Evolutionary conservation across 2,888 invertebrate genomes (phyloP).

Genomic region (Cordilura impudica): DNA sequence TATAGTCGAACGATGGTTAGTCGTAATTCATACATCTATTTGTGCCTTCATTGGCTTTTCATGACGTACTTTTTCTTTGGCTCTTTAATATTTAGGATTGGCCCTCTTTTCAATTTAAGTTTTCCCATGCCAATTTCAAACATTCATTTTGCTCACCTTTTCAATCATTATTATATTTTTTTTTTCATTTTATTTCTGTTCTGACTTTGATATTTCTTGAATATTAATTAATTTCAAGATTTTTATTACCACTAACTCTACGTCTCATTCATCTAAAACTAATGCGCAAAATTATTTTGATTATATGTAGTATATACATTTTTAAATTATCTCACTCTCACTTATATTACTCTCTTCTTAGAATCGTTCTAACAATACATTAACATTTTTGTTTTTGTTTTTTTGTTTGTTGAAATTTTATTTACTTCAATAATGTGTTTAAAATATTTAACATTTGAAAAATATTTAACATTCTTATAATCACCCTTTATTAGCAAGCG

Average conservation of each 20-base stretch:
- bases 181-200: background rate
- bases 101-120: background rate
- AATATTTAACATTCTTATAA: background rate
- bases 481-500: background rate
- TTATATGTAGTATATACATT: no score
- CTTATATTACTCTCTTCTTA: slow-evolving; percentile 10
- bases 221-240: slow-evolving; percentile 16
- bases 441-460: background rate
- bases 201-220: background rate
- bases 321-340: slow-evolving; percentile 33
- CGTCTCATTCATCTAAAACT: slow-evolving; percentile 16
- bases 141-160: background rate
- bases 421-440: background rate
- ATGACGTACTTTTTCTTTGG: background rate
- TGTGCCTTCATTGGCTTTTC: background rate
- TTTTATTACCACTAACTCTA: background rate
- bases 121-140: background rate
- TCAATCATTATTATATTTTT: background rate
- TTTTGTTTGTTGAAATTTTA: background rate
- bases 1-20: no score
- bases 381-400: background rate
- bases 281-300: slow-evolving; percentile 51
- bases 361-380: background rate
- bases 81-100: background rate
- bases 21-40: no score